phyloP scores from a whole-genome alignment of 2,113 vertebrate species.

The Capreolus pygargus region DNA sequence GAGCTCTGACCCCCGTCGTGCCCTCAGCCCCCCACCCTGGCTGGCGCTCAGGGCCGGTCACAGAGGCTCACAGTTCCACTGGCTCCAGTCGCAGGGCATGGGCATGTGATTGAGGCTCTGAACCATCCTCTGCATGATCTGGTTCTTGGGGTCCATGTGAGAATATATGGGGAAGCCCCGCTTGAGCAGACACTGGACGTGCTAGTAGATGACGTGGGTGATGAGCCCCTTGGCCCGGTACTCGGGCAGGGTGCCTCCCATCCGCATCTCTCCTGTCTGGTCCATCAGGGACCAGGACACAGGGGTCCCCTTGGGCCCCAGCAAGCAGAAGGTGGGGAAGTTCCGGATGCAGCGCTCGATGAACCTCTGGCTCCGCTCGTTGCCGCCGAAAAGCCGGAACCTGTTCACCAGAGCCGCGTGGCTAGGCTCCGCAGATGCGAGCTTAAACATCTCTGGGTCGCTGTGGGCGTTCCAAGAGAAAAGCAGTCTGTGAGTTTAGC shows the following conservation, averaged over 20 bases:
- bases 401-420: constrained; percentile 2
- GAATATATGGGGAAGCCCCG: constrained; percentile 16
- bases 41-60: background rate
- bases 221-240: background rate
- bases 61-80: constrained; percentile 48
- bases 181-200: background rate
- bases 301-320: background rate
- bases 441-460: constrained; percentile 20
- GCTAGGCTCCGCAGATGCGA: background rate
- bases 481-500: background rate
- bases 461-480: background rate
- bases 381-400: constrained; percentile 39
- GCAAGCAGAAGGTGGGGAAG: constrained; percentile 27
- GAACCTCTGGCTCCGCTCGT: constrained; percentile 44
- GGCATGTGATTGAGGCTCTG: background rate
- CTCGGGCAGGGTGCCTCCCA: constrained; percentile 7
- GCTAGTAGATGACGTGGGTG: background rate
- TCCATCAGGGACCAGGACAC: constrained; percentile 54
- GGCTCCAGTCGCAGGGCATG: constrained; percentile 46
- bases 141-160: background rate
- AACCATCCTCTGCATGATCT: background rate
- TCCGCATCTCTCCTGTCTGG: constrained; percentile 47
- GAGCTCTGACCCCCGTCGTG: too few species aligned
- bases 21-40: accelerated
- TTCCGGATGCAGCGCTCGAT: constrained; percentile 21